These are phyloP conservation scores for Betta splendens DNA, from an alignment of 2,797 vertebrate species.

Conservation along the genomic window DNA sequence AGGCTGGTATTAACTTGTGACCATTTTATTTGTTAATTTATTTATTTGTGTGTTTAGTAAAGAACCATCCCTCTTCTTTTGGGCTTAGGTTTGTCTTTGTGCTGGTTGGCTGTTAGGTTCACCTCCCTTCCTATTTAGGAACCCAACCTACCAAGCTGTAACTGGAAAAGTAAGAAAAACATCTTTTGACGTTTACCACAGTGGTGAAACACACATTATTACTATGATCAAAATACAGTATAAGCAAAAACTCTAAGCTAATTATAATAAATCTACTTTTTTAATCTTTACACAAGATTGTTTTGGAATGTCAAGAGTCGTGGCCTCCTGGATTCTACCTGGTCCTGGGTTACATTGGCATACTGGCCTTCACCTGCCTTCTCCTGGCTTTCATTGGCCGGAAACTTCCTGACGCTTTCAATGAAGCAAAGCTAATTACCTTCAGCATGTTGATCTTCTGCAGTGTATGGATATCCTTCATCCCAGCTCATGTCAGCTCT, in stretches of 20 bases:
- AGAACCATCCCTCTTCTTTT: not conserved
- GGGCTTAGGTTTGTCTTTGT: conserved; percentile 72
- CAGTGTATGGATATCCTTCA: conserved; percentile 82
- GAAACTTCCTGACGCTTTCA: conserved; percentile 81
- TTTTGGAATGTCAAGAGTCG: conserved; percentile 80
- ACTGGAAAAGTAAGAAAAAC: conserved; percentile 65
- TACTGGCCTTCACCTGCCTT: conserved; percentile 78
- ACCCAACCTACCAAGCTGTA: conserved; percentile 72
- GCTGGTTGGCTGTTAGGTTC: conserved; percentile 68
- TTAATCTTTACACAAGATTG: conserved; percentile 49
- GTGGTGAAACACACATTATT: not conserved
- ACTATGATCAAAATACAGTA: not conserved
- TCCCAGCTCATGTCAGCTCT: conserved; percentile 78
- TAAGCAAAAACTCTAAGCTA: not conserved
- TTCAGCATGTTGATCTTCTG: conserved; percentile 85
- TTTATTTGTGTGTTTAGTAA: not conserved
- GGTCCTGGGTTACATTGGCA: conserved; percentile 80
- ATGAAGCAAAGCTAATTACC: conserved; percentile 81
- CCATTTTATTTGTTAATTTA: not conserved
- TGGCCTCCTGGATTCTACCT: conserved; percentile 80
- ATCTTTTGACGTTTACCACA: not conserved
- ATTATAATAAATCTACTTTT: not conserved
- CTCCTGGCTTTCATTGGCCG: conserved; percentile 77
- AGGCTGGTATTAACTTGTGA: conserved; percentile 36
- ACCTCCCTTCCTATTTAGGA: conserved; percentile 76